Evolutionary conservation across 2,113 vertebrate species (phyloP).

Genomic region (Archocentrus centrarchus): DNA sequence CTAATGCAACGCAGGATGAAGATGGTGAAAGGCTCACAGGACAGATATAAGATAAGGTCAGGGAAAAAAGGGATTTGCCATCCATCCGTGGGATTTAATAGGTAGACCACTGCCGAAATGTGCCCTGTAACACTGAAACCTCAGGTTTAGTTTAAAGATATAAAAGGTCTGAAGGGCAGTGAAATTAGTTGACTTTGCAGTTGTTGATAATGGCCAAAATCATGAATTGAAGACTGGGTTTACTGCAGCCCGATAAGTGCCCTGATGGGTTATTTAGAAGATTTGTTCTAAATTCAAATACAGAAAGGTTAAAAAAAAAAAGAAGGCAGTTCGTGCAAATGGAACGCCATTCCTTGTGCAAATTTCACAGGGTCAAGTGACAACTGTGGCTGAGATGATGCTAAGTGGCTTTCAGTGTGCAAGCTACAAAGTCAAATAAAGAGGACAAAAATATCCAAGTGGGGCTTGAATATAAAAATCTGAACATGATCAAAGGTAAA

Average conservation of each 20-base stretch:
- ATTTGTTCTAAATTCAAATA: slow-evolving; percentile 8
- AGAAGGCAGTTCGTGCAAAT: slow-evolving; percentile 1
- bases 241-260: neutral
- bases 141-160: slow-evolving; percentile 44
- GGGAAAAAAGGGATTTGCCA: slow-evolving; percentile 60
- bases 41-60: slow-evolving; percentile 65
- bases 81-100: slow-evolving; percentile 66
- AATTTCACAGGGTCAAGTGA: slow-evolving; percentile 17
- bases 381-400: neutral
- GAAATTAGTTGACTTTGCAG: slow-evolving; percentile 19
- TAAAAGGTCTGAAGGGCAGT: slow-evolving; percentile 30
- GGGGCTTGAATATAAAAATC: slow-evolving; percentile 26
- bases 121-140: slow-evolving; percentile 41
- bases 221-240: slow-evolving; percentile 9
- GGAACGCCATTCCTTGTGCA: slow-evolving; percentile 6
- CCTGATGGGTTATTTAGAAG: slow-evolving; percentile 22
- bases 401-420: slow-evolving; percentile 7
- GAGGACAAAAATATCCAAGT: neutral
- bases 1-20: slow-evolving; percentile 57
- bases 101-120: slow-evolving; percentile 51
- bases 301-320: neutral
- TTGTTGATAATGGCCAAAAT: neutral
- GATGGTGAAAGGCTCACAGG: slow-evolving; percentile 57
- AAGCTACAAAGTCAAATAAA: neutral
- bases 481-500: slow-evolving; percentile 22